A percentile compares a stretch with the other conserved stretches of the same genome.
These are phyloP conservation scores for Anser cygnoides DNA, from an alignment of 2,113 vertebrate genomes.

Conservation along the genomic window DNA sequence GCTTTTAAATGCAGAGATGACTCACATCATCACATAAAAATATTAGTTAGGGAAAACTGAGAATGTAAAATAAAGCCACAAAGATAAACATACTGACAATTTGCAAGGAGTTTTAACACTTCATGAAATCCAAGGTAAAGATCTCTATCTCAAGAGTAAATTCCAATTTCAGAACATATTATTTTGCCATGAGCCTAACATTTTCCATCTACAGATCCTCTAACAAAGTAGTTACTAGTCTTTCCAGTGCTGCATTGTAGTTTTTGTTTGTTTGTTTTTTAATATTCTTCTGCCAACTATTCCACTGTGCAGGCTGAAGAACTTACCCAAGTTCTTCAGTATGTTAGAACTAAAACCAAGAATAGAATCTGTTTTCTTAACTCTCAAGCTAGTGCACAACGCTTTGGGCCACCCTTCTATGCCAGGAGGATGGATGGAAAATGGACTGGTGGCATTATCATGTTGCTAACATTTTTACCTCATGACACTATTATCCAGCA, in stretches of 20 bases:
- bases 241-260: neutral
- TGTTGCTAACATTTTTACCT: neutral
- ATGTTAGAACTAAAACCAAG: neutral
- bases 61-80: neutral
- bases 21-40: neutral
- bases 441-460: neutral
- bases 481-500: neutral
- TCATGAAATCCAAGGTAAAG: neutral
- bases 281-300: neutral
- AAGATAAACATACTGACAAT: neutral
- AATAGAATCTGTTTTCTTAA: neutral
- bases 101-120: neutral
- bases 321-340: neutral
- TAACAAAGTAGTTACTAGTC: neutral
- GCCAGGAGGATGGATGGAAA: neutral
- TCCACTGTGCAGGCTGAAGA: neutral
- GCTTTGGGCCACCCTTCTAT: neutral
- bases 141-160: neutral
- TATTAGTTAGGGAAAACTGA: neutral
- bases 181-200: neutral
- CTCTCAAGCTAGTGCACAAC: neutral
- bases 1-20: neutral
- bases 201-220: neutral
- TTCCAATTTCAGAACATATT: neutral
- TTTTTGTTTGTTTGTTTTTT: too few species aligned